These are phyloP conservation scores for Latheticus oryzae DNA, from an alignment of 2,888 invertebrate genomes.

Conservation along the genomic window DNA sequence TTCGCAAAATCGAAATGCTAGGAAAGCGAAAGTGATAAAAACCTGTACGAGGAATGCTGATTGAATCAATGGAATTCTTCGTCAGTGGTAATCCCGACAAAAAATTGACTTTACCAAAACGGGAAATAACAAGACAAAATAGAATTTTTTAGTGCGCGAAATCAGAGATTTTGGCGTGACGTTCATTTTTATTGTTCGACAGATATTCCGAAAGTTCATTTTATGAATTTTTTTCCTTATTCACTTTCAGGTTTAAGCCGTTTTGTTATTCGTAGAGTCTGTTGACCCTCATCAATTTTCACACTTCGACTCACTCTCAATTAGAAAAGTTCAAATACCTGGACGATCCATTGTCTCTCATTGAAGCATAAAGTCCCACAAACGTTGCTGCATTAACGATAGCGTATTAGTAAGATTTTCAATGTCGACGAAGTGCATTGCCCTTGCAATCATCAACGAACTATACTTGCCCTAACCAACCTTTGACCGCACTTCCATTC, in stretches of 20 bases:
- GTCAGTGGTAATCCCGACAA: no score
- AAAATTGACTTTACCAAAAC: no score
- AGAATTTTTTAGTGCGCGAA: conserved; percentile 8
- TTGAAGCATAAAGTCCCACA: conserved; percentile 14
- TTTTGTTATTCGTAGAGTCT: no score
- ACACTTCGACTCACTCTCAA: conserved; percentile 10
- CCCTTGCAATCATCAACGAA: conserved; percentile 35
- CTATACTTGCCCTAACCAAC: conserved; percentile 26
- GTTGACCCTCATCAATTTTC: conserved; percentile 14
- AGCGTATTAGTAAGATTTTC: conserved; percentile 20
- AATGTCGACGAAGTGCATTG: conserved; percentile 31
- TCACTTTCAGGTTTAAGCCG: no score
- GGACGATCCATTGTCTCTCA: conserved; percentile 19
- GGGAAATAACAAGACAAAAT: no score
- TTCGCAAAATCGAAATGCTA: conserved; percentile 19
- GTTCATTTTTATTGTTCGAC: no score
- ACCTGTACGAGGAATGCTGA: conserved; percentile 8
- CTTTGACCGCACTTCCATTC: conserved; percentile 36
- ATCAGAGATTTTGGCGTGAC: no score
- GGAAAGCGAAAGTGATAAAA: conserved; percentile 29
- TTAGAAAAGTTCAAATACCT: conserved; percentile 28
- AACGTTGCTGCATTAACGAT: conserved; percentile 17
- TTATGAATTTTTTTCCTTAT: no score
- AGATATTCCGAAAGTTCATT: no score
- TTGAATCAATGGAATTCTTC: conserved; percentile 5